phyloP scores from a whole-genome alignment of 2,888 invertebrate genomes.

The Agrotis exclamationis region DNA sequence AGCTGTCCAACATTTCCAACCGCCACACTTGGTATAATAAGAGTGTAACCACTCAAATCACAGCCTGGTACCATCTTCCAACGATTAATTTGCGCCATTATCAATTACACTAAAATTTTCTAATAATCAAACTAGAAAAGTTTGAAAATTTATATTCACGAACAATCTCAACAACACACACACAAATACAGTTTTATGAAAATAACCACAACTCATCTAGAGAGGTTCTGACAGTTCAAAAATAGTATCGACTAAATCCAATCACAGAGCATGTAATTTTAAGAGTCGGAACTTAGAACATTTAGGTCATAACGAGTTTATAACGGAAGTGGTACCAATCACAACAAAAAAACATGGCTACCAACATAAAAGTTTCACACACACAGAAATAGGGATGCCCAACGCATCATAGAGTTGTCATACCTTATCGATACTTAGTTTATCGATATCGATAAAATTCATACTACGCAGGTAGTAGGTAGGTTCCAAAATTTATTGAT shows the following conservation, averaged over 20 bases:
- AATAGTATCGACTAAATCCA: constrained; percentile 4
- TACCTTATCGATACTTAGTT: no score
- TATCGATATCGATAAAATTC: no score
- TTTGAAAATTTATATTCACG: neutral
- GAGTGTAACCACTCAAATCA: constrained; percentile 91
- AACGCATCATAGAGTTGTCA: no score
- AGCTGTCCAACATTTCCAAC: constrained; percentile 98
- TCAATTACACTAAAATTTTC: constrained; percentile 28
- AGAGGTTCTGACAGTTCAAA: constrained; percentile 17
- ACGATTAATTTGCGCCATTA: constrained; percentile 68
- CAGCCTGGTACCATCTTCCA: constrained; percentile 86
- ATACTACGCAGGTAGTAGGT: no score
- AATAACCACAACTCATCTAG: constrained; percentile 44
- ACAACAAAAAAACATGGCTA: no score
- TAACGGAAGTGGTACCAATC: no score
- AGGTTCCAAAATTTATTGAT: no score
- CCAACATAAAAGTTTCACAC: no score
- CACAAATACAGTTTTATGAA: neutral
- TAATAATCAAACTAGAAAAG: neutral
- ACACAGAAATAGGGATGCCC: no score
- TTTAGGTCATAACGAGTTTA: no score
- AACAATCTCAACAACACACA: constrained; percentile 14
- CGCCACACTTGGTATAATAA: constrained; percentile 95
- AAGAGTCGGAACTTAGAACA: no score
- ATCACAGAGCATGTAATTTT: no score